phyloP scores from a whole-genome alignment of 2,113 vertebrate species.

The Centropus unirufus region DNA sequence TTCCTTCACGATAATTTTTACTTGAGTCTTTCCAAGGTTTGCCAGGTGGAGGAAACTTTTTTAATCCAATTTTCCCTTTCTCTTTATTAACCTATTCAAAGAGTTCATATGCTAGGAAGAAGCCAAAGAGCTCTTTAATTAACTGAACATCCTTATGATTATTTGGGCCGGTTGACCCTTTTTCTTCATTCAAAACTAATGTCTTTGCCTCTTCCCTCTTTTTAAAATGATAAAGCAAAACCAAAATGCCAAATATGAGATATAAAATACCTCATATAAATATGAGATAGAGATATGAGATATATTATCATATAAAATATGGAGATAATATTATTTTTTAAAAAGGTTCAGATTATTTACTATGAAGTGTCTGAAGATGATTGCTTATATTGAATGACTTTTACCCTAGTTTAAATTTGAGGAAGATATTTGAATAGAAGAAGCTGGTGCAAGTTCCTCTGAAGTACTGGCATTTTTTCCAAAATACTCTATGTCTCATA shows the following conservation, averaged over 20 bases:
- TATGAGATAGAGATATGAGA: too few species aligned
- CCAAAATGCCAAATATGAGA: not conserved
- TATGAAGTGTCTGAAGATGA: not conserved
- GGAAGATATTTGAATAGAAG: not conserved
- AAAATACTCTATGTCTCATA: not conserved
- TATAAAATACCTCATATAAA: not conserved
- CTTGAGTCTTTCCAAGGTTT: not conserved
- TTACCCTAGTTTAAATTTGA: constrained; percentile 7
- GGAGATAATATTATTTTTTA: not conserved
- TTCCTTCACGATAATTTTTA: not conserved
- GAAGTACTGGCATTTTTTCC: not conserved
- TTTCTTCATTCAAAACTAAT: not conserved
- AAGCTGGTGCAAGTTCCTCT: not conserved
- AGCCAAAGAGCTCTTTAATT: not conserved
- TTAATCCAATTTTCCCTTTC: not conserved
- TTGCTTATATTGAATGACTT: constrained; percentile 5
- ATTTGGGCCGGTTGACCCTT: not conserved
- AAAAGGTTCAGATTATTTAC: not conserved
- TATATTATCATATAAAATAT: not conserved
- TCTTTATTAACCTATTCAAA: not conserved
- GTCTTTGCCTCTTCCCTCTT: not conserved
- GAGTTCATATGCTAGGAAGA: not conserved
- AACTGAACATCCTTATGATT: not conserved
- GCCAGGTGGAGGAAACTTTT: not conserved
- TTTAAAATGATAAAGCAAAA: not conserved